These are phyloP conservation scores for Wiebesia pumilae DNA, from an alignment of 1,140 invertebrate species.

Conservation along the genomic window DNA sequence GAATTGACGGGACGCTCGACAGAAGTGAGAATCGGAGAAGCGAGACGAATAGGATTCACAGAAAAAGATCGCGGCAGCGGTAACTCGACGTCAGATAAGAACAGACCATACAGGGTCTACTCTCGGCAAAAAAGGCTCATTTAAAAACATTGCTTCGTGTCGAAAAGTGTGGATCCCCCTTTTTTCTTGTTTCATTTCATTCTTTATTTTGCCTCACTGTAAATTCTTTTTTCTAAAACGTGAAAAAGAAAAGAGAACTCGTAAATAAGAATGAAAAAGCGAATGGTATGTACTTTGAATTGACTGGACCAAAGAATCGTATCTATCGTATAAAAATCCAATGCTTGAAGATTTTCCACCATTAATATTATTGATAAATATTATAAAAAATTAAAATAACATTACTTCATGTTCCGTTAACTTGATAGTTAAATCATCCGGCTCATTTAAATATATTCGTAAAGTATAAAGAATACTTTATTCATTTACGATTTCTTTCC, in stretches of 20 bases:
- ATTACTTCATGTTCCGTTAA: no score
- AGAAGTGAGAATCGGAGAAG: slow-evolving; percentile 42
- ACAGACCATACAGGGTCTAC: background rate
- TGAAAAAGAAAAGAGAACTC: background rate
- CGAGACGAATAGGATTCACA: slow-evolving; percentile 29
- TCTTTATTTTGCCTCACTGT: background rate
- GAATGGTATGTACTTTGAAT: no score
- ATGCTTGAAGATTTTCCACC: no score
- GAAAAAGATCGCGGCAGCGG: slow-evolving; percentile 4
- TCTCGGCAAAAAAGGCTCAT: slow-evolving; percentile 46
- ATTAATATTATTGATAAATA: no score
- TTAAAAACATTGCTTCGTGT: slow-evolving; percentile 51
- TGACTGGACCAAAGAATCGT: no score
- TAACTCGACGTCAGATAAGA: slow-evolving; percentile 10
- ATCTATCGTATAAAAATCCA: no score
- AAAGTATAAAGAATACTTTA: no score
- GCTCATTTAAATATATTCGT: no score
- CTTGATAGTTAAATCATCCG: no score
- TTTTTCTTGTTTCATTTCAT: background rate
- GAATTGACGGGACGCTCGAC: slow-evolving; percentile 11
- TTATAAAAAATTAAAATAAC: no score
- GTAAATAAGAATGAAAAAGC: background rate
- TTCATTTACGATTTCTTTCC: no score
- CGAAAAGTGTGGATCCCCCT: slow-evolving; percentile 1
- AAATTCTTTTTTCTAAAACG: background rate